A percentile compares a stretch with the other conserved stretches of the same genome.
These are phyloP conservation scores for Olivierus martensii DNA, from an alignment of 1,140 invertebrate species.

Conservation along the genomic window DNA sequence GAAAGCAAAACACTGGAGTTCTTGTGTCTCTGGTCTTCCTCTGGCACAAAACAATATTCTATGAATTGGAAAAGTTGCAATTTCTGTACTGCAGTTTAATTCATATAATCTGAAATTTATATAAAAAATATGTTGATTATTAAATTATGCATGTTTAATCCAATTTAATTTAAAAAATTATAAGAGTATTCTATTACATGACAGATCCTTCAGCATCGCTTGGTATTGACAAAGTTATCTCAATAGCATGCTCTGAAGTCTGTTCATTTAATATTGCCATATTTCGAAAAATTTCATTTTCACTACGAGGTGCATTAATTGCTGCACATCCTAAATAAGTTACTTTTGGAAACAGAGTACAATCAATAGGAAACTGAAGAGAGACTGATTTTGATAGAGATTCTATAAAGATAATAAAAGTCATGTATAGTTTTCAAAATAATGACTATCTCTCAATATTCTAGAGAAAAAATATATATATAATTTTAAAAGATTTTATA, in stretches of 20 bases:
- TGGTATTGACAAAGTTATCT: constrained; percentile 76
- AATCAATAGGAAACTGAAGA: constrained; percentile 44
- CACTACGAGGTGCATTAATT: constrained; percentile 84
- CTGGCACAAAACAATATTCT: constrained; percentile 89
- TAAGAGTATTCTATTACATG: constrained; percentile 28
- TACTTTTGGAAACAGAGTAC: constrained; percentile 82
- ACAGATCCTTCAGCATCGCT: constrained; percentile 58
- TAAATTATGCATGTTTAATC: neutral
- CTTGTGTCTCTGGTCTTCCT: constrained; percentile 63
- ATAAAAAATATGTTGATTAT: neutral
- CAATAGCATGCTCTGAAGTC: constrained; percentile 48
- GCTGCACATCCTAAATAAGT: constrained; percentile 85
- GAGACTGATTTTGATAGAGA: constrained; percentile 10
- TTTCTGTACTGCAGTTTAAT: constrained; percentile 62
- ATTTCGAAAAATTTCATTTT: constrained; percentile 87
- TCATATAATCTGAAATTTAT: constrained; percentile 62
- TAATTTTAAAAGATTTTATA: no score
- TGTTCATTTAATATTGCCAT: constrained; percentile 77
- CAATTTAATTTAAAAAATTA: neutral
- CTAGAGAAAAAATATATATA: no score
- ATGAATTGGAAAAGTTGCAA: constrained; percentile 78
- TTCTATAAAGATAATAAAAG: constrained; percentile 1
- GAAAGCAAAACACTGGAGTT: constrained; percentile 90
- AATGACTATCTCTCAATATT: no score
- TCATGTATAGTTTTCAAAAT: no score